These are phyloP conservation scores for Rhogogaster chlorosoma DNA, from an alignment of 2,888 invertebrate genomes.

Conservation along the genomic window DNA sequence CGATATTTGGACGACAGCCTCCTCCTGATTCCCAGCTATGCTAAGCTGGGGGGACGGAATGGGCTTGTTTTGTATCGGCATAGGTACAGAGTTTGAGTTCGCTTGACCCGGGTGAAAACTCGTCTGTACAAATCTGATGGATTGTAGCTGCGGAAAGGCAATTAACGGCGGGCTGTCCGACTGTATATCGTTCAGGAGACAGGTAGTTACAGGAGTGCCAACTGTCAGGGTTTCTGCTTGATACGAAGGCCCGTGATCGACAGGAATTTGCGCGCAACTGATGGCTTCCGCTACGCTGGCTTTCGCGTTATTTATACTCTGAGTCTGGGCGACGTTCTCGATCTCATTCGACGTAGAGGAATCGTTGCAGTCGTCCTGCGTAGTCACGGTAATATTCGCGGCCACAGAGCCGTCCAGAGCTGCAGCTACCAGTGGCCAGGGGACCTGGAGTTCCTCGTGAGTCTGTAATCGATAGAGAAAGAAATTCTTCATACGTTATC, in stretches of 20 bases:
- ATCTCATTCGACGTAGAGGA: constrained; percentile 69
- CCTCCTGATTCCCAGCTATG: constrained; percentile 69
- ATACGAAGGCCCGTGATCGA: constrained; percentile 69
- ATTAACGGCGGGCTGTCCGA: constrained; percentile 72
- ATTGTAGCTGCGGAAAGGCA: constrained; percentile 73
- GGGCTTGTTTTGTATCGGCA: constrained; percentile 59
- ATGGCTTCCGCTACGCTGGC: constrained; percentile 60
- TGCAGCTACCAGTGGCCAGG: constrained; percentile 79
- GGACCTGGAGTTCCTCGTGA: constrained; percentile 82
- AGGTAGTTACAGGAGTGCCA: constrained; percentile 67
- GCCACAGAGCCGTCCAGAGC: constrained; percentile 77
- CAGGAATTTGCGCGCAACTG: constrained; percentile 72
- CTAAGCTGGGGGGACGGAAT: constrained; percentile 65
- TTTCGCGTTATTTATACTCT: constrained; percentile 59
- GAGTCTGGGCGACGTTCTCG: constrained; percentile 55
- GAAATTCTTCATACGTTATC: constrained; percentile 47
- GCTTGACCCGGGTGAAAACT: constrained; percentile 65
- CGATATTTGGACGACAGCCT: constrained; percentile 61
- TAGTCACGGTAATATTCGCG: constrained; percentile 72
- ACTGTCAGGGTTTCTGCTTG: constrained; percentile 67
- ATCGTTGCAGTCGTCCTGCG: constrained; percentile 72
- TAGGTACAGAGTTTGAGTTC: constrained; percentile 53
- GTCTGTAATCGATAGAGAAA: constrained; percentile 64
- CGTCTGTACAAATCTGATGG: constrained; percentile 74
- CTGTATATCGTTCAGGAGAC: constrained; percentile 67